Base-by-base conservation (phyloP, 2,888 invertebrate species). In the Pogonocherus hispidulus region DNA sequence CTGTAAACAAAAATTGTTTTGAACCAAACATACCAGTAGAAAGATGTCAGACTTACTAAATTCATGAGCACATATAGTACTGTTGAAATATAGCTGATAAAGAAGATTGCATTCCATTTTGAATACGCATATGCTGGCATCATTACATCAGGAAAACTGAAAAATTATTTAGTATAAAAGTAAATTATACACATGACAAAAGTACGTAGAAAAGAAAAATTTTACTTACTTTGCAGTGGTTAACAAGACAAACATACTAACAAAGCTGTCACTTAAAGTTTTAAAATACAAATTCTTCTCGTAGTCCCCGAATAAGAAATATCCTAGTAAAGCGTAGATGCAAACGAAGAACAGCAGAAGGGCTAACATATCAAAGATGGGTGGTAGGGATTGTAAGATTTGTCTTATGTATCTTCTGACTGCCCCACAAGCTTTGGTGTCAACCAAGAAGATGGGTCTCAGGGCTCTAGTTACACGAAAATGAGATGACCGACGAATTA, bases 81-180 rank as follows among this genome's bases (percentile, higher is more conserved):
- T 35, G 94, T 93, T 73, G 93, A 92, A 74, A 96, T 91, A 85
- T 95, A 96, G 4, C 93, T 90, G 69, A 96, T 92, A 86, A 96
- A 96, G 87, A 95, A 96, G 66, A 94, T 86, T n/a, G 93, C 92
- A 80, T 93, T 93, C 92, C 93, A 94, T 82, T 92, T 92, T 37
- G 91, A 93, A 78, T 89, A 89, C 20, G 93, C 91, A 83, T 95
- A 96, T 0, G 95, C 92, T 3, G 94, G 94, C 95, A 96, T 95
- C 96, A 96, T 96, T 18, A 96, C 94, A 84, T 96, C 96, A 2
- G 96, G 96, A 86, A 93, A 96, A 86, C 95, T 95, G 85, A 56
- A 88, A 87, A 4, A 44, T n/a, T 49, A 49, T 11, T 22, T 0
- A 18, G 6, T 47, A 14, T 32, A 18, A 60, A 35, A n/a, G n/a